phyloP scores from a whole-genome alignment of 64 coral and sea anemone species.

The Pocillopora damicornis region DNA sequence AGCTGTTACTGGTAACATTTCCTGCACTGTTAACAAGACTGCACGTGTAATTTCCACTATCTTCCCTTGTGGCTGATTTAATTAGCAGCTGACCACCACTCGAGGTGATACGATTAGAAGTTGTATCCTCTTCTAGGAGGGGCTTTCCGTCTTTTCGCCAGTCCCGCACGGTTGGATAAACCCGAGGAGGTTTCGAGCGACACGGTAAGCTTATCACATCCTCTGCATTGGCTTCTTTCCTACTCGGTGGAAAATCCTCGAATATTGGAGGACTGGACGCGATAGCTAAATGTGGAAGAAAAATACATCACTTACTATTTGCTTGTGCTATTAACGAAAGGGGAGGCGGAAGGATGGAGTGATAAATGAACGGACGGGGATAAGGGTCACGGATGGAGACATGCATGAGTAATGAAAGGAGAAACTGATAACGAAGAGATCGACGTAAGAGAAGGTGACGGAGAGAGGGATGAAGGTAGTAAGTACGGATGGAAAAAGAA shows the following conservation, averaged over 20 bases:
- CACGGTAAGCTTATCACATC: conserved; percentile 23
- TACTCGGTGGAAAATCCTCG: conserved; percentile 5
- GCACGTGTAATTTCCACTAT: conserved; percentile 67
- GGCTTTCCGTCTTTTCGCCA: conserved; percentile 78
- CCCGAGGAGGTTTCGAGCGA: conserved; percentile 18
- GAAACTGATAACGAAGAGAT: too few relatives aligned
- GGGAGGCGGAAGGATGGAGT: too few relatives aligned
- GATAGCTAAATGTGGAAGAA: conserved; percentile 33
- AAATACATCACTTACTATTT: neutral
- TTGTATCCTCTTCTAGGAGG: neutral
- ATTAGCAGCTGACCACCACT: conserved; percentile 50
- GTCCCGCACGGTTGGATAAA: conserved; percentile 24
- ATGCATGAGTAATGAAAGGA: too few relatives aligned
- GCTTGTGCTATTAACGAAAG: too few relatives aligned
- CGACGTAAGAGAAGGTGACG: too few relatives aligned
- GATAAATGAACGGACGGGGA: too few relatives aligned
- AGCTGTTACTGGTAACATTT: conserved; percentile 6
- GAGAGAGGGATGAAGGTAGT: too few relatives aligned
- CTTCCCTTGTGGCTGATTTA: conserved; percentile 20
- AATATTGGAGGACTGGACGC: conserved; percentile 51
- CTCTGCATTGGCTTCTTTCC: conserved; percentile 15
- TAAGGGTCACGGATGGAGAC: neutral
- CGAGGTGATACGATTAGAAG: conserved; percentile 16
- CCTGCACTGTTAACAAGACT: conserved; percentile 52
- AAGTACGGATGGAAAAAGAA: too few relatives aligned